phyloP scores from a whole-genome alignment of 2,113 vertebrate species.

The Maccullochella peelii region DNA sequence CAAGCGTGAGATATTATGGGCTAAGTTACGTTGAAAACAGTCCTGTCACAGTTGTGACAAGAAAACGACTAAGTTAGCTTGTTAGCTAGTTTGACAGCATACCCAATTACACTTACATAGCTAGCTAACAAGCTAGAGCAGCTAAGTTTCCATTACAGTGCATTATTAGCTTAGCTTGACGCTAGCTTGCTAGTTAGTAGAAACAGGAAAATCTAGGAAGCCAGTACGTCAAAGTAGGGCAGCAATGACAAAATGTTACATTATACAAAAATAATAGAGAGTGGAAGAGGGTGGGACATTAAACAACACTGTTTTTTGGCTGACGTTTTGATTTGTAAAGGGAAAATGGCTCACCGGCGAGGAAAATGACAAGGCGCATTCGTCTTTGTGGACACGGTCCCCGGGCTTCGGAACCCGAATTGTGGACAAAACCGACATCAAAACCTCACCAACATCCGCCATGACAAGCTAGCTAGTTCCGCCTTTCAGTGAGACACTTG shows the following conservation, averaged over 20 bases:
- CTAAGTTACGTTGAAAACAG: neutral
- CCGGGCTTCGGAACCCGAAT: slow-evolving; percentile 96
- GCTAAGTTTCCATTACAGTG: slow-evolving; percentile 60
- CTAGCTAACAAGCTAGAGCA: slow-evolving; percentile 51
- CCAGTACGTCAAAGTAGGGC: neutral
- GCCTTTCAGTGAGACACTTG: slow-evolving; percentile 60
- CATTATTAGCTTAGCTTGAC: slow-evolving; percentile 74
- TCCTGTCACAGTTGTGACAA: neutral
- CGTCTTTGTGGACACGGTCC: slow-evolving; percentile 98
- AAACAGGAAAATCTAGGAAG: slow-evolving; percentile 31
- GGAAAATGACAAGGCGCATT: slow-evolving; percentile 97
- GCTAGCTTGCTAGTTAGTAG: slow-evolving; percentile 61
- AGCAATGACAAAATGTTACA: neutral
- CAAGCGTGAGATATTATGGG: neutral
- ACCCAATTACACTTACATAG: slow-evolving; percentile 25
- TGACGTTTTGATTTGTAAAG: slow-evolving; percentile 7
- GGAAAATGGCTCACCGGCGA: slow-evolving; percentile 89
- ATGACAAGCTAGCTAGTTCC: slow-evolving; percentile 77
- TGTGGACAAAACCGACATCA: slow-evolving; percentile 94
- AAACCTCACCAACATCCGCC: slow-evolving; percentile 94
- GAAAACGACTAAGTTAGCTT: neutral
- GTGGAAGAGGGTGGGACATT: neutral
- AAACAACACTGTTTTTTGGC: neutral
- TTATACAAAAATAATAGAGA: neutral
- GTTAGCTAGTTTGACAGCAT: slow-evolving; percentile 55